These are phyloP conservation scores for Sinopyrophorus schimmeli DNA, from an alignment of 2,888 invertebrate species.

Conservation along the genomic window DNA sequence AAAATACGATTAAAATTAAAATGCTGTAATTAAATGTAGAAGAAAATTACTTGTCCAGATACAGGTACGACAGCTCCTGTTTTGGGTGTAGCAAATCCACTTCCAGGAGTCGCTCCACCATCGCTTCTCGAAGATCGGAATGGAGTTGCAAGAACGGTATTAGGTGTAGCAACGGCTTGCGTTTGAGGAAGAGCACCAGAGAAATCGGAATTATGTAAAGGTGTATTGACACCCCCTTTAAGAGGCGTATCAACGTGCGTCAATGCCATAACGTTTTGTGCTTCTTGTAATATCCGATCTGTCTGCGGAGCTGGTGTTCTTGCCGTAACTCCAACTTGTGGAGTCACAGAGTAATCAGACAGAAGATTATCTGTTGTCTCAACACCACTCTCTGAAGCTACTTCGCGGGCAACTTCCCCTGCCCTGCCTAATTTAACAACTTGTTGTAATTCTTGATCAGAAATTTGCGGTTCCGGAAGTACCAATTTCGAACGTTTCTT, in stretches of 20 bases:
- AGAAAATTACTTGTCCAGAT: conserved; percentile 35
- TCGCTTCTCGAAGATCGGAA: conserved; percentile 74
- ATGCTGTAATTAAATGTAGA: not conserved
- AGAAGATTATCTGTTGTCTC: conserved; percentile 84
- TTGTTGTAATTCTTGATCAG: conserved; percentile 89
- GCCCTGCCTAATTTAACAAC: conserved; percentile 91
- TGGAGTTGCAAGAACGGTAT: conserved; percentile 87
- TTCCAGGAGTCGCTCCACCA: conserved; percentile 64
- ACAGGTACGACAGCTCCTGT: conserved; percentile 56
- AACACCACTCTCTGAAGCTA: conserved; percentile 75
- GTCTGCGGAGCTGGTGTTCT: conserved; percentile 85
- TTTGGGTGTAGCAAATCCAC: conserved; percentile 63
- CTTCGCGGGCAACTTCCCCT: conserved; percentile 88
- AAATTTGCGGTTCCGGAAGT: conserved; percentile 94
- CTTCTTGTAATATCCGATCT: conserved; percentile 88
- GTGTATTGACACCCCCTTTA: conserved; percentile 94
- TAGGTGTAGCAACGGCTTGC: conserved; percentile 78
- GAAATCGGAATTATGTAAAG: conserved; percentile 88
- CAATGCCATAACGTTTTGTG: conserved; percentile 97
- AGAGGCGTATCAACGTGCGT: conserved; percentile 97
- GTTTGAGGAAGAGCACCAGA: conserved; percentile 77
- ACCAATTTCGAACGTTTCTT: conserved; percentile 95
- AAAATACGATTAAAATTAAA: not conserved
- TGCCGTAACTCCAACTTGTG: conserved; percentile 70
- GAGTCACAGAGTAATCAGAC: conserved; percentile 86